phyloP scores from a whole-genome alignment of 2,797 vertebrate genomes.

The Malurus leucopterus region DNA sequence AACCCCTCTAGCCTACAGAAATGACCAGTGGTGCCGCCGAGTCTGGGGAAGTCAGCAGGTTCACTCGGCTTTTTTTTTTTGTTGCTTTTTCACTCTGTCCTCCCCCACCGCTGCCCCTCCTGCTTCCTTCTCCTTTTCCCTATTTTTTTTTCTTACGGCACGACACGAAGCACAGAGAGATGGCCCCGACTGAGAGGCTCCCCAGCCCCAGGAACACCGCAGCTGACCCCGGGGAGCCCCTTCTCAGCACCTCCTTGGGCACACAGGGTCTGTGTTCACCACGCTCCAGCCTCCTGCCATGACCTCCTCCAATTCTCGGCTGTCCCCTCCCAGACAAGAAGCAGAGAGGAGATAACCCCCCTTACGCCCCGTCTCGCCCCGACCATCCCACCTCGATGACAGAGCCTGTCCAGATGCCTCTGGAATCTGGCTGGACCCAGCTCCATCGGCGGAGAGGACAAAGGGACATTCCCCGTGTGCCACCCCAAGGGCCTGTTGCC shows the following conservation, averaged over 20 bases:
- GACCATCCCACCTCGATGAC: conserved; percentile 48
- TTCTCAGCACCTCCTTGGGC: neutral
- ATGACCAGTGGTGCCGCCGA: conserved; percentile 91
- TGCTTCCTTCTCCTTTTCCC: neutral
- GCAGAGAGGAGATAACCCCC: conserved; percentile 15
- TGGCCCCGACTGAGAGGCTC: neutral
- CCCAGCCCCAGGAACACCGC: neutral
- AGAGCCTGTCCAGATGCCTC: conserved; percentile 77
- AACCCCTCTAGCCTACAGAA: conserved; percentile 86
- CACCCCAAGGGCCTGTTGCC: conserved; percentile 68
- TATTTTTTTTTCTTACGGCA: neutral
- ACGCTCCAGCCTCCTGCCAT: neutral
- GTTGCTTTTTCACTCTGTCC: neutral
- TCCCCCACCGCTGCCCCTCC: neutral
- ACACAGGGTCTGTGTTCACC: neutral
- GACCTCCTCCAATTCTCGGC: neutral
- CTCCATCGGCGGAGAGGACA: conserved; percentile 17
- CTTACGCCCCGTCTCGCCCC: neutral
- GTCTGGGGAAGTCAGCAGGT: conserved; percentile 85
- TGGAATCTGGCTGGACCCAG: conserved; percentile 65
- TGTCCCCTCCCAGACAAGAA: neutral
- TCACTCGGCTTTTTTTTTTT: conserved; percentile 24
- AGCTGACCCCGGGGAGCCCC: neutral
- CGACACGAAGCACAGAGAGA: conserved; percentile 73
- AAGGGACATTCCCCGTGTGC: conserved; percentile 45